A percentile compares a stretch with the other conserved stretches of the same genome.
These are phyloP conservation scores for Opisthograptis luteolata DNA, from an alignment of 2,888 invertebrate genomes.

Conservation along the genomic window DNA sequence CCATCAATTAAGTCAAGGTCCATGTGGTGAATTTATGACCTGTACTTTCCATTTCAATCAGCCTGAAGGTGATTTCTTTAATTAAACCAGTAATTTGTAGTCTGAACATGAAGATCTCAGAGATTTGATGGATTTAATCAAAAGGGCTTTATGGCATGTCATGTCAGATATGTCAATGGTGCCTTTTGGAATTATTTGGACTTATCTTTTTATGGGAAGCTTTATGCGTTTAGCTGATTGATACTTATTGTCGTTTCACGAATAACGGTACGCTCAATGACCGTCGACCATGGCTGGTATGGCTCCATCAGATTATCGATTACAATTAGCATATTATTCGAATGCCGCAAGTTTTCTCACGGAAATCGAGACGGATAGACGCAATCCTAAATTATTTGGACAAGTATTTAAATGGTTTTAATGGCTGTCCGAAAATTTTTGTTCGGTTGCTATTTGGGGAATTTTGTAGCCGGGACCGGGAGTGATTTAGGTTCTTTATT, in stretches of 20 bases:
- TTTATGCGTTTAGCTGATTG: slow-evolving; percentile 13
- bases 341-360: slow-evolving; percentile 47
- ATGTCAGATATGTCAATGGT: slow-evolving; percentile 1
- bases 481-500: slow-evolving; percentile 24
- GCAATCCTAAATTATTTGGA: slow-evolving; percentile 38
- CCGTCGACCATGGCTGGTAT: too few relatives aligned
- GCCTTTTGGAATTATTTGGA: neutral
- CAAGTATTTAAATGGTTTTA: slow-evolving; percentile 40
- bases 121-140: slow-evolving; percentile 1
- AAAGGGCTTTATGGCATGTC: neutral
- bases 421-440: slow-evolving; percentile 30
- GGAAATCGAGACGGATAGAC: slow-evolving; percentile 43
- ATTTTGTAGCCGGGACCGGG: slow-evolving; percentile 35
- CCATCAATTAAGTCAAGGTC: slow-evolving; percentile 1
- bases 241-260: slow-evolving; percentile 27
- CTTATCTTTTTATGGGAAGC: neutral
- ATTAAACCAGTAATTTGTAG: slow-evolving; percentile 5
- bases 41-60: slow-evolving; percentile 1
- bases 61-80: slow-evolving; percentile 6
- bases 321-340: slow-evolving; percentile 46
- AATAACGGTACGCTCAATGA: slow-evolving; percentile 32
- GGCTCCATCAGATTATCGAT: slow-evolving; percentile 32
- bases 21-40: slow-evolving; percentile 3
- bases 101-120: neutral
- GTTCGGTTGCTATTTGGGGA: slow-evolving; percentile 28